These are phyloP conservation scores for Platypus cylindrus DNA, from an alignment of 2,888 invertebrate genomes.

Conservation along the genomic window DNA sequence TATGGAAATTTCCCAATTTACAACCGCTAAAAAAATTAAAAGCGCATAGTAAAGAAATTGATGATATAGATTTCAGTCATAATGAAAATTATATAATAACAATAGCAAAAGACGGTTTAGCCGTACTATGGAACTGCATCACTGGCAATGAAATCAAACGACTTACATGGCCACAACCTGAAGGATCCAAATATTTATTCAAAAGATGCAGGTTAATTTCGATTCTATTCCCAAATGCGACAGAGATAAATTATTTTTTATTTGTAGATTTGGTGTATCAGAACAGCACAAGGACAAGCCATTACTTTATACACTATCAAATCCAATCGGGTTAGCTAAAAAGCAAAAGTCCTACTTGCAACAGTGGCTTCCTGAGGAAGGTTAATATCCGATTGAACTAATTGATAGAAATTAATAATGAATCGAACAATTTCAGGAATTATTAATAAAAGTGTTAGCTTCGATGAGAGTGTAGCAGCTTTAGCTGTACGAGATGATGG, in stretches of 20 bases:
- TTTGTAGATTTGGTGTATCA: conserved; percentile 52
- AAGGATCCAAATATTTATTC: conserved; percentile 67
- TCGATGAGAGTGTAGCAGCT: conserved; percentile 69
- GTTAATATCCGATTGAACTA: conserved; percentile 21
- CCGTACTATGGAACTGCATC: conserved; percentile 63
- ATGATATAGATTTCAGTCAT: conserved; percentile 85
- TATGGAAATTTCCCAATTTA: conserved; percentile 83
- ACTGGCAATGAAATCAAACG: conserved; percentile 53
- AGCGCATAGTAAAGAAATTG: conserved; percentile 83
- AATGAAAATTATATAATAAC: conserved; percentile 64
- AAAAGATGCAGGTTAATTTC: conserved; percentile 58
- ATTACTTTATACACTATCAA: conserved; percentile 67
- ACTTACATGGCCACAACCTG: conserved; percentile 63
- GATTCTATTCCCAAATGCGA: background rate
- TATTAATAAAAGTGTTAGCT: conserved; percentile 39
- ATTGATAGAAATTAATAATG: background rate
- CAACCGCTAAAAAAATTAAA: conserved; percentile 54
- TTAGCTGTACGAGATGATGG: conserved; percentile 86
- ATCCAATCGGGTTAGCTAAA: conserved; percentile 61
- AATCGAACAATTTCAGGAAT: conserved; percentile 6
- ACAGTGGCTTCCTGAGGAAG: conserved; percentile 58
- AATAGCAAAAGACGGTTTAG: conserved; percentile 78
- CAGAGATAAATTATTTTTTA: background rate
- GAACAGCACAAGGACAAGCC: conserved; percentile 52
- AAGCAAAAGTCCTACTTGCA: conserved; percentile 64